Conservation (phyloP, 2,888 invertebrate genomes). For the Pediacus dermestoides region DNA sequence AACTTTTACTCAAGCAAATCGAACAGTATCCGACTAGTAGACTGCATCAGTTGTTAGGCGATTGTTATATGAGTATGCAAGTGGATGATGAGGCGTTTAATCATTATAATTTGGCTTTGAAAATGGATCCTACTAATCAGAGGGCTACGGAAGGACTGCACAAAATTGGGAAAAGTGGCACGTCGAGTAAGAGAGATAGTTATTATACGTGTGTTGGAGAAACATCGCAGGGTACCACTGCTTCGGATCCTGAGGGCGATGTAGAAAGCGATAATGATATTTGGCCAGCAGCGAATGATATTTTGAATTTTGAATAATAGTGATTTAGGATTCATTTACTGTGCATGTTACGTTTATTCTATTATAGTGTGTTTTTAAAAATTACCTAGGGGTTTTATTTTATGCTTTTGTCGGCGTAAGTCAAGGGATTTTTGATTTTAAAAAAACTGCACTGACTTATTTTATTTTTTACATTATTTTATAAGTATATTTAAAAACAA, state of each 20-base stretch:
- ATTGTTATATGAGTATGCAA: conserved; percentile 58
- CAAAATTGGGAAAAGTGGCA: conserved; percentile 52
- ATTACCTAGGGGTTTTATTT: too few relatives aligned
- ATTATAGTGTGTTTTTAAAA: too few relatives aligned
- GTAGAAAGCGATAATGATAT: conserved; percentile 46
- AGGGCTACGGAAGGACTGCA: conserved; percentile 64
- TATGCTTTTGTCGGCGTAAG: too few relatives aligned
- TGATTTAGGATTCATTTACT: too few relatives aligned
- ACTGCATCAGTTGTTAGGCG: conserved; percentile 64
- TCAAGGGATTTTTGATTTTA: too few relatives aligned
- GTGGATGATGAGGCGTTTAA: conserved; percentile 67
- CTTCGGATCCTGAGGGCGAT: conserved; percentile 43
- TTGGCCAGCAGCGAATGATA: conserved; percentile 34
- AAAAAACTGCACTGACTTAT: too few relatives aligned
- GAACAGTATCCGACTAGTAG: conserved; percentile 59
- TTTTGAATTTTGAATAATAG: conserved; percentile 15
- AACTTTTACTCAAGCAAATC: conserved; percentile 64
- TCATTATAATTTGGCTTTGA: conserved; percentile 64
- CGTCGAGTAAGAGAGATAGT: conserved; percentile 52
- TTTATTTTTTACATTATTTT: too few relatives aligned
- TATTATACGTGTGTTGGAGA: conserved; percentile 55
- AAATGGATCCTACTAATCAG: conserved; percentile 64
- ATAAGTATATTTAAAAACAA: too few relatives aligned
- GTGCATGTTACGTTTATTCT: too few relatives aligned
- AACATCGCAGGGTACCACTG: conserved; percentile 52